Evolutionary conservation across 1,140 invertebrate species (phyloP).

Genomic region (Aplysia californica): DNA sequence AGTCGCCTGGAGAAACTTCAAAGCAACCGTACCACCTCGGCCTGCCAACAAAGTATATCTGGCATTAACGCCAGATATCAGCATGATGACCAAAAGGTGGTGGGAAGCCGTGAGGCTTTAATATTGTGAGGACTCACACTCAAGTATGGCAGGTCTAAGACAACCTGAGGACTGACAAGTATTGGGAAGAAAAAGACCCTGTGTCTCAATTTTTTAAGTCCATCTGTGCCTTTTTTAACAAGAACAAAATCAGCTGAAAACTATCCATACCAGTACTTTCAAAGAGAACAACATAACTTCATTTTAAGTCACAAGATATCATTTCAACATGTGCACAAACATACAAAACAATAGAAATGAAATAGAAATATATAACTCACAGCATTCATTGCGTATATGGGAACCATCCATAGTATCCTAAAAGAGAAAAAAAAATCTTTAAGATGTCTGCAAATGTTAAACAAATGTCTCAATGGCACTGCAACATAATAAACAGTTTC

Average conservation of each 20-base stretch:
- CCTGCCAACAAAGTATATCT: no score
- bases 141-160: no score
- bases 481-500: no score
- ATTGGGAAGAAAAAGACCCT: no score
- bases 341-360: not conserved
- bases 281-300: not conserved
- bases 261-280: not conserved
- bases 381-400: conserved; percentile 95
- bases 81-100: no score
- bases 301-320: not conserved
- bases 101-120: no score
- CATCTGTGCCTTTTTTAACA: not conserved
- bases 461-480: not conserved
- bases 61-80: no score
- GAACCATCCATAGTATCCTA: conserved; percentile 98
- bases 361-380: conserved; percentile 71
- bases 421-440: conserved; percentile 67
- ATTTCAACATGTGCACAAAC: not conserved
- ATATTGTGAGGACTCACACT: no score
- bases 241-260: not conserved
- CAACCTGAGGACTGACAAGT: not conserved
- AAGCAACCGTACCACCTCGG: no score
- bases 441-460: conserved; percentile 57
- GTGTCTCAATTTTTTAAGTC: not conserved
- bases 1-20: no score